Evolutionary conservation across 2,797 vertebrate genomes (phyloP).

Genomic region (Poeciliopsis paucimaculata): DNA sequence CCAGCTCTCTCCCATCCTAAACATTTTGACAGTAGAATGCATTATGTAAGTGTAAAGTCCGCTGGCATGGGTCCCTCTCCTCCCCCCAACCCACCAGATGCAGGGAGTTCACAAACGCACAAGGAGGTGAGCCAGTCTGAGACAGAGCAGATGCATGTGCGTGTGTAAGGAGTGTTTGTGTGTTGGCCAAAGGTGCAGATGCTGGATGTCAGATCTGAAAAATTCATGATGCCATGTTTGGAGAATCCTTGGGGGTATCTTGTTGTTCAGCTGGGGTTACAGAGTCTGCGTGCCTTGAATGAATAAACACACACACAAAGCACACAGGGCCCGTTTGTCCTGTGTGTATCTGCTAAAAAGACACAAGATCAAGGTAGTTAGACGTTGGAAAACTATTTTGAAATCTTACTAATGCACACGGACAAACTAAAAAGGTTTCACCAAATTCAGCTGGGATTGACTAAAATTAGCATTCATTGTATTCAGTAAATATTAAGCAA

Average conservation of each 20-base stretch:
- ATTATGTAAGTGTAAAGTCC: slow-evolving; percentile 68
- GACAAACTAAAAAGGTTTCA: not conserved
- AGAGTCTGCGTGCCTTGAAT: slow-evolving; percentile 56
- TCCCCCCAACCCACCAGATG: slow-evolving; percentile 50
- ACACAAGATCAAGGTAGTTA: slow-evolving; percentile 34
- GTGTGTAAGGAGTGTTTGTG: slow-evolving; percentile 53
- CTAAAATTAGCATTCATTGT: not conserved
- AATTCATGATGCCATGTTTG: slow-evolving; percentile 82
- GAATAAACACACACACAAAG: slow-evolving; percentile 23
- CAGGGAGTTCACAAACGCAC: slow-evolving; percentile 49
- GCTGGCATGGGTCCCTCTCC: slow-evolving; percentile 47
- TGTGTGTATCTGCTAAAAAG: slow-evolving; percentile 3
- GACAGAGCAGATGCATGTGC: slow-evolving; percentile 57
- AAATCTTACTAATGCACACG: not conserved
- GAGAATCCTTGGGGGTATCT: slow-evolving; percentile 76
- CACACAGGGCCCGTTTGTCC: slow-evolving; percentile 2
- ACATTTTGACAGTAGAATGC: slow-evolving; percentile 53
- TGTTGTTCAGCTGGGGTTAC: slow-evolving; percentile 76
- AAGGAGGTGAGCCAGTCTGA: slow-evolving; percentile 55
- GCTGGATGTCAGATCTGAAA: slow-evolving; percentile 78
- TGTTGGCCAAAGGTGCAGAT: slow-evolving; percentile 72
- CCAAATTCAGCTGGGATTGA: not conserved
- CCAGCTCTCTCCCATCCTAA: slow-evolving; percentile 19
- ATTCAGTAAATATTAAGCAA: not conserved
- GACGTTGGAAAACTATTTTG: slow-evolving; percentile 20